Base-by-base conservation (phyloP, 2,113 vertebrate species). In the Guaruba guarouba region DNA sequence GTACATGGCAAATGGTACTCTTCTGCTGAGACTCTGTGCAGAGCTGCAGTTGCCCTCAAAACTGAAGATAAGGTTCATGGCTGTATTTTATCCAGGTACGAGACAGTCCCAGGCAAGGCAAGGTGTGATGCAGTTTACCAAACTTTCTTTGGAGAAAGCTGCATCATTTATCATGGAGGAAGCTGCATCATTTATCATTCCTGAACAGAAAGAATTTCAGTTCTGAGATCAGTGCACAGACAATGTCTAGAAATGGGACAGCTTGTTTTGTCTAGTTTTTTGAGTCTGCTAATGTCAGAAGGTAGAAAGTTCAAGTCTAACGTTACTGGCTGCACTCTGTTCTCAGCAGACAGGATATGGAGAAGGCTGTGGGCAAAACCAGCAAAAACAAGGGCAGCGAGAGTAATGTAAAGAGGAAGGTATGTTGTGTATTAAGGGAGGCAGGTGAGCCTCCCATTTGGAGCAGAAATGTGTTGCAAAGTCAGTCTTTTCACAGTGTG, bases 241-340 rank as follows among this genome's bases (percentile, higher is more conserved):
- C 81, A 75, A 69, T 54, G 62, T 91, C 81, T 70, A 87, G 83
- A 82, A 95, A 59, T 44, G 63, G 57, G 54, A 93, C 57, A 31
- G 49, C 25, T 84, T 96, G 91, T 95, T 96, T 97, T 95, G 77
- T 94, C 92, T 96, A 79, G 31, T 52, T 90, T 86, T 93, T 79
- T 66, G 48, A 84, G 57, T 55, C n/a, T 1, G 1, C 66, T 82
- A 23, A 55, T 64, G 44, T 91, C 66, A 79, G 31, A 33, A 92
- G 62, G 62, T 82, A 87, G 77, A 86, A 95, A 91, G 77, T 95
- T 95, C 90, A 95, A 71, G 43, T 41, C 15, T 83, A 14, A 64
- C 31, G 22, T 88, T 88, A 43, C 49, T 69, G n/a, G 31, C 57
- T 89, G 37, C 37, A 24, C 31, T 49, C 5, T 73, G 39, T 62